Conservation (phyloP, 2,888 invertebrate genomes). For the Agrochola circellaris region DNA sequence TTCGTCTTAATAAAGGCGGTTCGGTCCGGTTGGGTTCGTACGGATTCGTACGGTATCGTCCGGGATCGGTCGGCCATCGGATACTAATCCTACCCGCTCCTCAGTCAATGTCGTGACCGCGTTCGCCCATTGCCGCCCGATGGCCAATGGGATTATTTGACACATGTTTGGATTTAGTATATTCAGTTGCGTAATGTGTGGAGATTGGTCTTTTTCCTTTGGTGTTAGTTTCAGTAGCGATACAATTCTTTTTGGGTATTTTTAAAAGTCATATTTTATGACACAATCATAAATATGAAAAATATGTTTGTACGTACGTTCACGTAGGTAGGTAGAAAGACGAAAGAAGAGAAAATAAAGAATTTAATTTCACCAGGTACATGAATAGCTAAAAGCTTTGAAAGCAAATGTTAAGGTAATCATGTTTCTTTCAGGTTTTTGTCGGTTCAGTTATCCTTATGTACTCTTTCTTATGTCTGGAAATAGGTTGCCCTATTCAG, state of each 20-base stretch:
- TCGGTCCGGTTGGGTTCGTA: conserved; percentile 71
- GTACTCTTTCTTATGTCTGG: neutral
- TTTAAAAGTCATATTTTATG: neutral
- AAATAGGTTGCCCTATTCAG: conserved; percentile 46
- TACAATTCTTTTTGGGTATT: too few relatives aligned
- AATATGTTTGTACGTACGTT: neutral
- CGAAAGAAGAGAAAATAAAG: neutral
- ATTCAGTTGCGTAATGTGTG: conserved; percentile 27
- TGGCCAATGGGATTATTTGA: conserved; percentile 76
- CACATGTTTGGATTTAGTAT: conserved; percentile 76
- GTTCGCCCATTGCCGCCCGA: conserved; percentile 68
- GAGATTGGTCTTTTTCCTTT: conserved; percentile 16
- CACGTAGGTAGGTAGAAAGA: neutral
- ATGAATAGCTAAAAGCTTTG: neutral
- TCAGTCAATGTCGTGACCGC: conserved; percentile 79
- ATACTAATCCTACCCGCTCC: conserved; percentile 77
- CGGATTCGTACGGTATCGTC: conserved; percentile 51
- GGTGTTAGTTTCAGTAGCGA: too few relatives aligned
- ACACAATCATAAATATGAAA: neutral
- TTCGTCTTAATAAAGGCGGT: conserved; percentile 82
- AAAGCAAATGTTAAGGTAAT: neutral
- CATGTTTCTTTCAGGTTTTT: conserved; percentile 23
- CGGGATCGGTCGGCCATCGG: conserved; percentile 68
- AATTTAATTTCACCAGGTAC: too few relatives aligned
- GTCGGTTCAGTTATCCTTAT: neutral